phyloP scores from a whole-genome alignment of 2,113 vertebrate genomes.

The Epinephelus cyanopodus region DNA sequence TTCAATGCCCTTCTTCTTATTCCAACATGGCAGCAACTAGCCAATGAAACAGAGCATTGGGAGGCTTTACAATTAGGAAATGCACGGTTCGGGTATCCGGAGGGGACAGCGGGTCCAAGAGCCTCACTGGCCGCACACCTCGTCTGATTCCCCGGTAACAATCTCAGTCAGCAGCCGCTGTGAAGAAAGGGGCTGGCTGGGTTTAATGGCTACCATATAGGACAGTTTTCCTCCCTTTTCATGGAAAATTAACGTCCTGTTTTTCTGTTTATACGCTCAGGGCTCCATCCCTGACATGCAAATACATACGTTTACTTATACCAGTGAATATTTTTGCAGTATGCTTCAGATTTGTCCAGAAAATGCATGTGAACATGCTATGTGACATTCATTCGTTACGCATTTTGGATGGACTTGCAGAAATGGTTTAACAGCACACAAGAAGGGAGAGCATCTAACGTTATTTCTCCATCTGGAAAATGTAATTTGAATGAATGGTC shows the following conservation, averaged over 20 bases:
- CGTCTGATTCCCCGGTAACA: constrained; percentile 35
- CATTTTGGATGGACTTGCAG: neutral
- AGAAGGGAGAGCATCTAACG: neutral
- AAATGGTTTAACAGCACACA: neutral
- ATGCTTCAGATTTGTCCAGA: neutral
- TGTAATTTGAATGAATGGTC: neutral
- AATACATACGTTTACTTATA: neutral
- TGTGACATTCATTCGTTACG: neutral
- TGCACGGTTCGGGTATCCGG: constrained; percentile 12
- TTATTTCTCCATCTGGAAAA: neutral
- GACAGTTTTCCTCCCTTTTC: neutral
- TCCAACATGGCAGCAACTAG: constrained; percentile 53
- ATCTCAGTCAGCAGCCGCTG: constrained; percentile 13
- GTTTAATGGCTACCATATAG: constrained; percentile 35
- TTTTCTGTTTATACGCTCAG: accelerated
- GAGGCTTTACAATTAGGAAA: neutral
- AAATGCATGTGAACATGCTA: neutral
- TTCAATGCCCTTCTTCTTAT: neutral
- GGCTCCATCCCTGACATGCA: neutral
- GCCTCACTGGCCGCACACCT: constrained; percentile 44
- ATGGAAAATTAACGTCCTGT: neutral
- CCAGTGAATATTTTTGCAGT: neutral
- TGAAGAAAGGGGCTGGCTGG: neutral
- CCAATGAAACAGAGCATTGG: neutral
- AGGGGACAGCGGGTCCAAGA: neutral